Base-by-base conservation (phyloP, 2,113 vertebrate species). In the Pelecanus crispus region DNA sequence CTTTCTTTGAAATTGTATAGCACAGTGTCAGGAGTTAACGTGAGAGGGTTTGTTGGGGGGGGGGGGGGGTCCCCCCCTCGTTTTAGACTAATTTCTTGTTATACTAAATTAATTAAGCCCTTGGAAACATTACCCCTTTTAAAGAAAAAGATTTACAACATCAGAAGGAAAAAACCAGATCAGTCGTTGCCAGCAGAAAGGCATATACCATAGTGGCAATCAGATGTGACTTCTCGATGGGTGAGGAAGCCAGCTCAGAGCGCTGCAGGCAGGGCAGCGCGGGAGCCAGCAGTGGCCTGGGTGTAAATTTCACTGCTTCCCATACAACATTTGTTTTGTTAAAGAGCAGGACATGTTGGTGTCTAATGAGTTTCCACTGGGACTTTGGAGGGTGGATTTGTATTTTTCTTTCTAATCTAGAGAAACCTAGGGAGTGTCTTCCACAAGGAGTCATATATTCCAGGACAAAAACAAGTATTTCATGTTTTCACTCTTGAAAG, bases 1-100 rank as follows among this genome's bases (percentile, higher is more conserved):
- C 38, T 77, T 80, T 66, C 95, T 97, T 95, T 95, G 91, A 97
- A 96, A 94, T 58, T 66, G 42, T 92, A 95, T 91, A 94, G 70
- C 44, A 28, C 36, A 11, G 2, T 40, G 49, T 93, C 72, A 81
- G 75, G 72, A 91, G 81, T 95, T 94, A 96, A 91, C 3, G 14
- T 80, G 84, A 93, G 81, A 81, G 5, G 44, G 7, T 24, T 0
- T 47, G 74, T 81, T 34, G 17, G 58, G 62, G 38, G 11, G 7
- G 4, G 31, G 17, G 58, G 62, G 38, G 11, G 7, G 4, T 11
- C 11, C 29, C 7, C 18, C 61, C 16, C 10, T 79, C 5, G 0
- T 79, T 94, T 91, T 86, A 19, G 49, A 65, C 40, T 86, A 66
- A 95, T 88, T 95, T 81, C 58, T 92, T 89, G 29, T 74, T 92